These are phyloP conservation scores for Buathra laborator DNA, from an alignment of 2,888 invertebrate genomes.

Conservation along the genomic window DNA sequence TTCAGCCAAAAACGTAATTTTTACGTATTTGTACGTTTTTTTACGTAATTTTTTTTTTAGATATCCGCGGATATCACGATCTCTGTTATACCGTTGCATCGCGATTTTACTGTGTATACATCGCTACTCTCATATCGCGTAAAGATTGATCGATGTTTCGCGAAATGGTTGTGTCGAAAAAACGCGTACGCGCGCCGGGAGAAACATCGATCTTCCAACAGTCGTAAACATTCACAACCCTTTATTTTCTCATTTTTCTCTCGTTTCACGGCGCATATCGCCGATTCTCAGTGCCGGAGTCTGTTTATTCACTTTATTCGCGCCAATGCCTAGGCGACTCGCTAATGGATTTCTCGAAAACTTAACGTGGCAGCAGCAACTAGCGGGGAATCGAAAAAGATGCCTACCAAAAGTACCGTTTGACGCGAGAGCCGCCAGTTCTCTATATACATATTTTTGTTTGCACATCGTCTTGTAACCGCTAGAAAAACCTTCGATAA, in stretches of 20 bases:
- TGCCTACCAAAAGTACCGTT: slow-evolving; percentile 85
- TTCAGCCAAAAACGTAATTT: too few species aligned
- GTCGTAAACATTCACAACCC: not conserved
- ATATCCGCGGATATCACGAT: too few species aligned
- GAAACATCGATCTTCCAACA: slow-evolving; percentile 33
- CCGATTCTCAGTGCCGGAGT: slow-evolving; percentile 7
- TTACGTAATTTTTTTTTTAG: too few species aligned
- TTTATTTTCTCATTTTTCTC: slow-evolving; percentile 12
- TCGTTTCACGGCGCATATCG: not conserved
- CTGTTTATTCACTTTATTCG: slow-evolving; percentile 6
- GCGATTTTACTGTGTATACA: not conserved
- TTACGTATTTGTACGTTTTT: too few species aligned
- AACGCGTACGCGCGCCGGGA: not conserved
- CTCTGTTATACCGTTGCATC: too few species aligned
- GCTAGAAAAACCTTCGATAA: slow-evolving; percentile 79
- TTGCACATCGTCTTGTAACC: slow-evolving; percentile 86
- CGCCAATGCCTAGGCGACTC: slow-evolving; percentile 65
- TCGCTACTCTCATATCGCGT: slow-evolving; percentile 1
- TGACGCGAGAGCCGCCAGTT: slow-evolving; percentile 86
- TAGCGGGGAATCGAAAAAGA: slow-evolving; percentile 89
- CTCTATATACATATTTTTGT: slow-evolving; percentile 87
- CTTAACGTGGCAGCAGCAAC: slow-evolving; percentile 89
- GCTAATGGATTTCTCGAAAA: slow-evolving; percentile 68
- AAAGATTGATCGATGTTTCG: slow-evolving; percentile 33
- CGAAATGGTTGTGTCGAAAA: slow-evolving; percentile 33